Conservation (phyloP, 2,888 invertebrate species). For the Lasioglossum pauxillum region DNA sequence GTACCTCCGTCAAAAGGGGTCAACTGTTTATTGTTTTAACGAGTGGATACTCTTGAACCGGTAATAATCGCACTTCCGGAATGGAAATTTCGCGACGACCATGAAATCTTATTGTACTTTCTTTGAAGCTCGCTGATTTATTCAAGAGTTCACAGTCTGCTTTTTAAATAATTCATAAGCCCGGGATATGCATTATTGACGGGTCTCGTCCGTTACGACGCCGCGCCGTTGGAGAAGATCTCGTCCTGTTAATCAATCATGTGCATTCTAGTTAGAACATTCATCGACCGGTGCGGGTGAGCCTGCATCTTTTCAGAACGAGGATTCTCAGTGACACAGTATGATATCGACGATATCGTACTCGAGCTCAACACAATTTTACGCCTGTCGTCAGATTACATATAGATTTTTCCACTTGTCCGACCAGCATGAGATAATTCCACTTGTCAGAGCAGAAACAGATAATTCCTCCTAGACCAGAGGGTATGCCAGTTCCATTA, state of each 20-base stretch:
- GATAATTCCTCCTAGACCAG: background rate
- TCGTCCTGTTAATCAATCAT: background rate
- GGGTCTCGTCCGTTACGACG: background rate
- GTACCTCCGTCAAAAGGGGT: background rate
- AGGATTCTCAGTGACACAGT: background rate
- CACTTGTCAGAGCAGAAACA: constrained; percentile 6
- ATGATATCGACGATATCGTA: background rate
- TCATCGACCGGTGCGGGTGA: background rate
- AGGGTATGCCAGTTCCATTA: background rate
- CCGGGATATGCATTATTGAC: background rate
- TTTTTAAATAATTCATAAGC: background rate
- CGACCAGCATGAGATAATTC: background rate
- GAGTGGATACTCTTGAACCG: background rate
- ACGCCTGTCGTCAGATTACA: background rate
- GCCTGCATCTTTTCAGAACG: background rate
- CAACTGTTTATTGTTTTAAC: background rate
- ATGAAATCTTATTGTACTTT: background rate
- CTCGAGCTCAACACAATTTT: background rate
- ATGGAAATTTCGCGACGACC: background rate
- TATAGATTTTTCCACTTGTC: background rate
- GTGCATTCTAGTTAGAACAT: background rate
- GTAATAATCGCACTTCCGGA: background rate
- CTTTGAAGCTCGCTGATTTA: background rate
- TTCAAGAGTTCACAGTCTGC: background rate
- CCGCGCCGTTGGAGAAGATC: background rate